A percentile compares a stretch with the other conserved stretches of the same genome.
phyloP scores from a whole-genome alignment of 2,113 vertebrate species.

The Progne subis region DNA sequence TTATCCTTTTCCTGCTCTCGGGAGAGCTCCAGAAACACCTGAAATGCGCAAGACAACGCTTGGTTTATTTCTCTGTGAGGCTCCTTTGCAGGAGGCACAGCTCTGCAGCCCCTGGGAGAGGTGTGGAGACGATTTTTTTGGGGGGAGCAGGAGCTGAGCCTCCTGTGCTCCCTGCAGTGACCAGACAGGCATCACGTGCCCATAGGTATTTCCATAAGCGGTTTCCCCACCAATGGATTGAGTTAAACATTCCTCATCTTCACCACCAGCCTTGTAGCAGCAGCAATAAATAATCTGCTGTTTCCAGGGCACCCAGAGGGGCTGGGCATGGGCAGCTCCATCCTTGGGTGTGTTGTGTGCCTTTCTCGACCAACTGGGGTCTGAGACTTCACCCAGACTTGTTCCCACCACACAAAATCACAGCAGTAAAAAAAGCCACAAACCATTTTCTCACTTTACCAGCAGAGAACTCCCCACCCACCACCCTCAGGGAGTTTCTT shows the following conservation, averaged over 20 bases:
- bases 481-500: neutral
- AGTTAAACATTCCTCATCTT: neutral
- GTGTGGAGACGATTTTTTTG: neutral
- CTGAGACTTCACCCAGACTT: neutral
- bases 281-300: neutral
- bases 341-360: neutral
- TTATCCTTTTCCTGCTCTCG: conserved; percentile 69
- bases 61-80: neutral
- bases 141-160: neutral
- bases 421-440: neutral
- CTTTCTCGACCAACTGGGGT: rapidly evolving
- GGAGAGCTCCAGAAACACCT: conserved; percentile 76
- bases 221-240: neutral
- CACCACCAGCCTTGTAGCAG: neutral
- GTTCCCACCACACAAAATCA: neutral
- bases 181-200: neutral
- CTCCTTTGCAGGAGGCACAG: neutral
- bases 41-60: neutral
- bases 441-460: neutral
- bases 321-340: neutral
- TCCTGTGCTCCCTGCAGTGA: too few relatives aligned
- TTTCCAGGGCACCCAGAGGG: neutral
- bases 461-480: neutral
- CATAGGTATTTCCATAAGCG: rapidly evolving
- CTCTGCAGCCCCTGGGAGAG: neutral